A percentile compares a stretch with the other conserved stretches of the same genome.
These are phyloP conservation scores for Speoplatyrhinus poulsoni DNA, from an alignment of 2,113 vertebrate species.

Conservation along the genomic window DNA sequence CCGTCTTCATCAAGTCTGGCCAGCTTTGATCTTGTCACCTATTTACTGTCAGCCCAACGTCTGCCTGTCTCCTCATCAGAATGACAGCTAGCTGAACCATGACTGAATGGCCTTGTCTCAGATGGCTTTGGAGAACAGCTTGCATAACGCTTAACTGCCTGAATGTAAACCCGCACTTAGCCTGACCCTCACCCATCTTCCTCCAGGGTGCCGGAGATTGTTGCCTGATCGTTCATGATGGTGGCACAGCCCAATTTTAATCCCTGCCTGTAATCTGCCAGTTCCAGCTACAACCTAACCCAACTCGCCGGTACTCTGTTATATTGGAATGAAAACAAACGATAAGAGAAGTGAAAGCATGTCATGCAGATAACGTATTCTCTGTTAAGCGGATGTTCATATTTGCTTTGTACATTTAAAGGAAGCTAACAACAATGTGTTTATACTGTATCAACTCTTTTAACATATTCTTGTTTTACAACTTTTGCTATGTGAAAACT, in stretches of 20 bases:
- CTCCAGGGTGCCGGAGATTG: slow-evolving; percentile 39
- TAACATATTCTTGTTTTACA: not conserved
- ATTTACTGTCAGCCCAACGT: slow-evolving; percentile 42
- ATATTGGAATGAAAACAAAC: slow-evolving; percentile 57
- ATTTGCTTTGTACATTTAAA: slow-evolving; percentile 8
- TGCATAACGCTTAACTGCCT: slow-evolving; percentile 59
- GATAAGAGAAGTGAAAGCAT: slow-evolving; percentile 47
- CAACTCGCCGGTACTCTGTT: slow-evolving; percentile 43
- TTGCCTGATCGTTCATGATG: slow-evolving; percentile 48
- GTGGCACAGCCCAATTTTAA: slow-evolving; percentile 56
- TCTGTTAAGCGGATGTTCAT: slow-evolving; percentile 23
- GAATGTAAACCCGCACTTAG: slow-evolving; percentile 43
- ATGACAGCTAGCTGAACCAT: slow-evolving; percentile 53
- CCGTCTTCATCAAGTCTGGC: slow-evolving; percentile 41
- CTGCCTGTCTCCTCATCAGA: slow-evolving; percentile 45
- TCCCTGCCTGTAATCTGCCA: slow-evolving; percentile 67
- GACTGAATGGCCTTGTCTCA: slow-evolving; percentile 52
- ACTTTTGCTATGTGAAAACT: not conserved
- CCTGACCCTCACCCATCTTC: slow-evolving; percentile 51
- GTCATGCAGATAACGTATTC: slow-evolving; percentile 40
- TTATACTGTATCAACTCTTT: no score
- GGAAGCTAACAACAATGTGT: not conserved
- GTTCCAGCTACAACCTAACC: slow-evolving; percentile 60
- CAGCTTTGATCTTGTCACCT: slow-evolving; percentile 52
- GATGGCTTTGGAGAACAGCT: slow-evolving; percentile 64